Base-by-base conservation (phyloP, 2,113 vertebrate species). In the Leucopternis melanops region DNA sequence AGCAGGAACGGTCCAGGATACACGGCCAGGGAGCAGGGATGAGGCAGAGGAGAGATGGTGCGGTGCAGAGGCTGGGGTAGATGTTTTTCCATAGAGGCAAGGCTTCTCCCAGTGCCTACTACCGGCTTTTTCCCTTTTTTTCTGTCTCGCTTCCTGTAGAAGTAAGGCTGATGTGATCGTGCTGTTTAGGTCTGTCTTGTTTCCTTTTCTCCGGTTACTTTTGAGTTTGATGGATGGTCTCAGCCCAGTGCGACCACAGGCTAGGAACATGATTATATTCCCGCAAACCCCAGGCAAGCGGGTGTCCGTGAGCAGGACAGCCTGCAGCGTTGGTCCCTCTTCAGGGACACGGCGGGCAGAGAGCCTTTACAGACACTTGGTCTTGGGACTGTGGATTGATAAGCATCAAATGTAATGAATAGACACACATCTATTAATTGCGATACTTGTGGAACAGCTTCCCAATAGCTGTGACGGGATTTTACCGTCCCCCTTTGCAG, bases 191-290 rank as follows among this genome's bases (percentile, higher is more conserved):
- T 88, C 87, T 59, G 77, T 86, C 90, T 73, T 5, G 3, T 92
- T 96, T 85, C 65, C 70, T 91, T 87, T 73, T 70, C 73, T 67
- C 47, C 10, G 1, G 63, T 62, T 49, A 23, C 69, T 87, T 32
- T 32, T 81, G 88, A 94, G 85, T 85, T 82, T 93, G 94, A 96
- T 95, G 92, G 88, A 92, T 93, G 92, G 26, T 75, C 91, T 73
- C 54, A 66, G 80, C 83, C 59, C 0, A 0, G 3, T 83, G 87
- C 95, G 92, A 86, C 95, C 89, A 44, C 77, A 50, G 93, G 80
- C 92, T 81, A 61, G 59, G 72, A 94, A 94, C 50, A 7, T 54
- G 67, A 91, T 91, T 94, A 86, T 57, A 36, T 81, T 81, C 67
- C 84, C 65, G 5, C 62, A 65, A 25, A 88, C 65, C 61, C 42